Percentiles rank a stretch among this genome's conserved stretches.
Evolutionary conservation across 2,888 invertebrate genomes (phyloP).

Genomic region (Opisthograptis luteolata): DNA sequence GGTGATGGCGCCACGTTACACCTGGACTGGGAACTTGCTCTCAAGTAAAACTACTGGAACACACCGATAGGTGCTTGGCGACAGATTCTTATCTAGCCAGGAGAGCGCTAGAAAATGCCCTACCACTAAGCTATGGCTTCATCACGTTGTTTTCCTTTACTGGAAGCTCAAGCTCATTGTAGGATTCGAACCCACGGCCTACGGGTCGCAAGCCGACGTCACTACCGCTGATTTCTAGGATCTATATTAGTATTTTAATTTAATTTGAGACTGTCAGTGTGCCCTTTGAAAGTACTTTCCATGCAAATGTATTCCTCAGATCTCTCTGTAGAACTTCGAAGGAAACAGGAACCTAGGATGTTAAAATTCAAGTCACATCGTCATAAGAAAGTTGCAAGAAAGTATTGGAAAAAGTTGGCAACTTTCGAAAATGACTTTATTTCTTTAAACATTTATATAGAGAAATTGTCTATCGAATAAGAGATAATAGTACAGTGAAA

Average conservation of each 20-base stretch:
- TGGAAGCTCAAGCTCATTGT: too few relatives aligned
- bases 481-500: neutral
- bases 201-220: too few relatives aligned
- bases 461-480: neutral
- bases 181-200: too few relatives aligned
- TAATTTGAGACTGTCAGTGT: neutral
- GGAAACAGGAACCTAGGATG: conserved; percentile 12
- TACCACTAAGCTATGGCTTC: too few relatives aligned
- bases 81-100: too few relatives aligned
- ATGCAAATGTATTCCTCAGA: conserved; percentile 24
- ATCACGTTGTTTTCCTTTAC: too few relatives aligned
- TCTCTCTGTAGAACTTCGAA: conserved; percentile 1
- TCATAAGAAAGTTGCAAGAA: conserved; percentile 10
- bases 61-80: too few relatives aligned
- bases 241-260: neutral
- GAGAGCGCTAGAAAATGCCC: too few relatives aligned
- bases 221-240: too few relatives aligned
- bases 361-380: conserved; percentile 25
- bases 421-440: conserved; percentile 8
- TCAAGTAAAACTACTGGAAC: too few relatives aligned
- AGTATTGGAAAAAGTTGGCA: conserved; percentile 23
- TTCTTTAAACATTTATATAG: neutral
- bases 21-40: too few relatives aligned
- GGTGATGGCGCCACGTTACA: too few relatives aligned
- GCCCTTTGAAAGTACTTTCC: conserved; percentile 10